Base-by-base conservation (phyloP, 2,113 vertebrate genomes). In the Scalopus aquaticus region DNA sequence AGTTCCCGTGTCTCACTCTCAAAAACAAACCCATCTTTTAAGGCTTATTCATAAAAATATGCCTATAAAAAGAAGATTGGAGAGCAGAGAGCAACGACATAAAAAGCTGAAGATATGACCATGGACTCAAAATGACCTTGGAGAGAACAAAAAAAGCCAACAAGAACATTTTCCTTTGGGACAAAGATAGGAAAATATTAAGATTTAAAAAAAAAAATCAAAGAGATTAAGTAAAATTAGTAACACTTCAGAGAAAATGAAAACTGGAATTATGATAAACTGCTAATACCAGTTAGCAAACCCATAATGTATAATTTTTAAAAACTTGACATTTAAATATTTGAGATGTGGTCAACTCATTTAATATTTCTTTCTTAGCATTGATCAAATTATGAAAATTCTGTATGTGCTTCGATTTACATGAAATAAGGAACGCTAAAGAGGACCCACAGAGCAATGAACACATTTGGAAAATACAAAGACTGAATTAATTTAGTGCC, bases 121-220 rank as follows among this genome's bases (percentile, higher is more conserved):
- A 80, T 10, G 17, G 76, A 72, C 60, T 80, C 46, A 67, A 62
- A 92, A 88, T 46, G 64, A 94, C 89, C 78, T 64, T 74, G 79
- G n/a, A 88, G 69, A 91, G 28, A 88, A 37, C 24, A 87, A 62
- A 62, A 64, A 96, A 97, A 73, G n/a, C 26, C 39, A 94, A 93
- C 5, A 13, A 85, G 58, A 70, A 80, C 85, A 54, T 1, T 35
- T 79, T 79, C 70, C 62, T 80, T 79, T 72, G 24, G 56, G 32
- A 76, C 30, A 82, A 74, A 87, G n/a, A 69, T 20, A 78, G 56
- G 49, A 90, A 96, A 94, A 87, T 54, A 37, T 30, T 44, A 92
- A 80, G 51, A 65, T 6, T 54, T 46, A 28, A 77, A 46, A 30
- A 79, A 46, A 70, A 83, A 73, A 15, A 92, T 74, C 39, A 22